These are phyloP conservation scores for Drosophila greeni DNA, from an alignment of 2,888 invertebrate species.

Conservation along the genomic window DNA sequence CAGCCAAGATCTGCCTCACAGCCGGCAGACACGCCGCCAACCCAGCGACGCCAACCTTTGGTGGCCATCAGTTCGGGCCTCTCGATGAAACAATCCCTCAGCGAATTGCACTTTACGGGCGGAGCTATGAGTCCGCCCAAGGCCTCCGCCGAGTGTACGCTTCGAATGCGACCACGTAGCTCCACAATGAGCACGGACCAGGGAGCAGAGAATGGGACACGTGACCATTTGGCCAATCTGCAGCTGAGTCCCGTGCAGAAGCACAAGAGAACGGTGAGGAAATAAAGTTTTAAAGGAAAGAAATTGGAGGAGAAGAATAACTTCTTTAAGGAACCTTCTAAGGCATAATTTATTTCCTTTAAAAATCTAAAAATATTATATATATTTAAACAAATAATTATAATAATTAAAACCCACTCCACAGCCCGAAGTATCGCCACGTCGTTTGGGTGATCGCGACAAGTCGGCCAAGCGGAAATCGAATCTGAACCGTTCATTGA, in stretches of 20 bases:
- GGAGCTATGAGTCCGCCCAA: constrained; percentile 55
- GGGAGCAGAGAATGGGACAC: constrained; percentile 19
- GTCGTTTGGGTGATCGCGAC: constrained; percentile 80
- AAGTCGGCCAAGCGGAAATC: constrained; percentile 84
- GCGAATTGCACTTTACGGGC: constrained; percentile 75
- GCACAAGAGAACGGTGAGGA: constrained; percentile 69
- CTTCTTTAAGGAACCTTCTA: not conserved
- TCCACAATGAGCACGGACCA: constrained; percentile 73
- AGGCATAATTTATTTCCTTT: not conserved
- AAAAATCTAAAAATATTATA: not conserved
- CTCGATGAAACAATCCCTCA: constrained; percentile 77
- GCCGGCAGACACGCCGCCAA: constrained; percentile 45
- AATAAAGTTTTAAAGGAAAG: not conserved
- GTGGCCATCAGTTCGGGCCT: constrained; percentile 72
- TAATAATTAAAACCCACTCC: not conserved
- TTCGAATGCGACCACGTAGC: constrained; percentile 70
- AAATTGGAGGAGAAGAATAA: not conserved
- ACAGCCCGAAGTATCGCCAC: constrained; percentile 75
- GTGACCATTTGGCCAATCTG: constrained; percentile 55
- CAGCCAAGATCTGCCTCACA: constrained; percentile 47
- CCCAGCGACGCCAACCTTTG: constrained; percentile 41
- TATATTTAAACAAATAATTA: not conserved
- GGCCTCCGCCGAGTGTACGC: constrained; percentile 68
- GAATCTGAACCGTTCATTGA: constrained; percentile 82
- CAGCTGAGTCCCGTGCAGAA: constrained; percentile 75